Evolutionary conservation across 2,113 vertebrate genomes (phyloP), one percentile per base, ranked within the genome.

Genomic region (Numida meleagris): DNA sequence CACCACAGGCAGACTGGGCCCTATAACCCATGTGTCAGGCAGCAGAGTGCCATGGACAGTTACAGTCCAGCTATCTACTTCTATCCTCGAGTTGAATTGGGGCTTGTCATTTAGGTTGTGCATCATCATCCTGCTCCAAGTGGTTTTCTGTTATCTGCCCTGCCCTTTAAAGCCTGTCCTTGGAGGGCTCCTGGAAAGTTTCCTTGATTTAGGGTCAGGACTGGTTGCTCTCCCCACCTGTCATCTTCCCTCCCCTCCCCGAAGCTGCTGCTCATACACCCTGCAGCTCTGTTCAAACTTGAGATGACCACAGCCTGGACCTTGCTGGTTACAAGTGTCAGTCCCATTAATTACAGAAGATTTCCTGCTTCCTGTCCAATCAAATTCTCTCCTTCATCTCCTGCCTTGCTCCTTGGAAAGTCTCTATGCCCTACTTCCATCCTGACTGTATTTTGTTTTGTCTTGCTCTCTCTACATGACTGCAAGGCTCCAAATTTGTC

Each of bases 1-100:
- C 38, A 8, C 14, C 0, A 0, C 20, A 2, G 10, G 12, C 0
- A 0, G 38, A 6, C 8, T 59, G 19, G 27, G 67, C 33, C n/a
- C 46, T 29, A 18, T 14, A 34, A 38, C 6, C n/a, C 10, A 0
- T 1, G 12, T n/a, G 27, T 38, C 59, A 84, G 34, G 20, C 0
- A 0, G 33, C 45, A 13, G 46, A 50, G 24, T 29, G 59, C 33
- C 0, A 0, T 0, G 4, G 67, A 25, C 40, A 40, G 31, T 70
- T 57, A 33, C n/a, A 67, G 48, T 18, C 81, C 75, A 48, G 20
- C 21, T 46, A 2, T 21, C 34, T 81, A 0, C 21, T 79, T 23
- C 72, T 79, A 17, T 12, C 19, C 10, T 31, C 63, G 19, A 40
- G 14, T 27, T 0, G 2, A 62, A 61, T 4, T 6, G 5, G 25